Conservation (phyloP, 2,888 invertebrate species). For the Chrysina gloriosa region DNA sequence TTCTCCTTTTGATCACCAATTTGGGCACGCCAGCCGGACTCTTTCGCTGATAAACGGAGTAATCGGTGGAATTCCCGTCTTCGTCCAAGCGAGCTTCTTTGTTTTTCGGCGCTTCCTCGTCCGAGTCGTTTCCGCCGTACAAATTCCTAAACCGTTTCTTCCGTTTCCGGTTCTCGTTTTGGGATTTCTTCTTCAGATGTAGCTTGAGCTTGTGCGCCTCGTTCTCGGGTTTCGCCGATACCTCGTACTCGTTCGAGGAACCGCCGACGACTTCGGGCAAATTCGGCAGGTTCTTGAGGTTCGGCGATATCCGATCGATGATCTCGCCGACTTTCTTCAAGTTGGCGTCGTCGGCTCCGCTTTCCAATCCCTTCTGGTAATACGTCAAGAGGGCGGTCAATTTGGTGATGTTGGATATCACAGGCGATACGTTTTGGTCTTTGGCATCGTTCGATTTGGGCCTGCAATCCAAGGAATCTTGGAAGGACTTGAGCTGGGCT, state of each 20-base stretch:
- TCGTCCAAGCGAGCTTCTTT: conserved; percentile 14
- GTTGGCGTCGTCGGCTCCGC: background rate
- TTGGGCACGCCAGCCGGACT: conserved; percentile 46
- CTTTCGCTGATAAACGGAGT: conserved; percentile 48
- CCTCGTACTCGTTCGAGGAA: conserved; percentile 5
- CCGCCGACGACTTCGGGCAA: background rate
- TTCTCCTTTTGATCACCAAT: conserved; percentile 48
- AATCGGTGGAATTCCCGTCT: conserved; percentile 17
- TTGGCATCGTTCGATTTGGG: background rate
- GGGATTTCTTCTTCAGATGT: conserved; percentile 33
- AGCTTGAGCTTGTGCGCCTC: conserved; percentile 16
- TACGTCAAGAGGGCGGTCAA: conserved; percentile 20
- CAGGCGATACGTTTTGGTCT: conserved; percentile 6
- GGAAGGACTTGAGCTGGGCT: conserved; percentile 30
- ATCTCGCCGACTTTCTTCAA: conserved; percentile 35
- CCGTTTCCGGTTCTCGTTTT: conserved; percentile 39
- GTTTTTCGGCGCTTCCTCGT: conserved; percentile 29
- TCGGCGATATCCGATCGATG: conserved; percentile 22
- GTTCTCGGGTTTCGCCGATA: background rate
- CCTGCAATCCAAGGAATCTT: background rate
- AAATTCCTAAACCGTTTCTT: conserved; percentile 47
- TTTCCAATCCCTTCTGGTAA: conserved; percentile 21
- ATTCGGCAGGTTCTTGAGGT: conserved; percentile 14
- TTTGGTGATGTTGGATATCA: conserved; percentile 24
- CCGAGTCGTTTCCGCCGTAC: conserved; percentile 47